Base-by-base conservation (phyloP, 2,888 invertebrate genomes). In the Calameuta filiformis region DNA sequence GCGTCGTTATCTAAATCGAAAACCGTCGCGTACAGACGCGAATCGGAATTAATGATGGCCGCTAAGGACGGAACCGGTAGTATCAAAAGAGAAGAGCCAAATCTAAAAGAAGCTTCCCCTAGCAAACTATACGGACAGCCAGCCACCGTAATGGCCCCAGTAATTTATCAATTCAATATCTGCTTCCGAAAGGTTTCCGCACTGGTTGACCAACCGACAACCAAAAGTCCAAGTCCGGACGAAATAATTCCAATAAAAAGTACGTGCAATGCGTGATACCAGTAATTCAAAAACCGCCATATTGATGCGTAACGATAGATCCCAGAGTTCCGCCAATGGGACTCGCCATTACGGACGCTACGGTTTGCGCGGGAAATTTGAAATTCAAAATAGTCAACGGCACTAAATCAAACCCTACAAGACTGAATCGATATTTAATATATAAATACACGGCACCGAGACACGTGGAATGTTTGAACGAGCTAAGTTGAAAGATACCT, bases 21-120 rank as follows among this genome's bases (percentile, higher is more conserved):
- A 34, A 74, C 69, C 69, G 80, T 79, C 81, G 78, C 76, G 76
- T 77, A 35, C 76, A 81, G 79, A 73, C 68, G 69, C 69, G 74
- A 30, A 75, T 73, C 68, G 23, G 33, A 31, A 69, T 69, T 69
- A 69, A 69, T 23, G 69, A 69, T 69, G 40, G 40, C 4, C 40
- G 15, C 69, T 33, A 33, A 69, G 69, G 69, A 69, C 33, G 30
- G 69, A 69, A 30, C 33, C 30, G 69, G 31, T 12, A 69, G 69
- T n/a, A 69, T 40, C 15, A 69, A 12, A 30, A 33, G 69, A 69
- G 69, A 69, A 69, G 69, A 69, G 33, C 69, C 69, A 69, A 31
- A 12, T 30, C 69, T 4, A 69, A 69, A 69, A 33, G 30, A 6
- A 31, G n/a, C 30, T 15, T 33, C 69, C 6, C 69, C 69, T 2